Conservation (phyloP, 2,888 invertebrate genomes). For the Perizoma affinitatum region DNA sequence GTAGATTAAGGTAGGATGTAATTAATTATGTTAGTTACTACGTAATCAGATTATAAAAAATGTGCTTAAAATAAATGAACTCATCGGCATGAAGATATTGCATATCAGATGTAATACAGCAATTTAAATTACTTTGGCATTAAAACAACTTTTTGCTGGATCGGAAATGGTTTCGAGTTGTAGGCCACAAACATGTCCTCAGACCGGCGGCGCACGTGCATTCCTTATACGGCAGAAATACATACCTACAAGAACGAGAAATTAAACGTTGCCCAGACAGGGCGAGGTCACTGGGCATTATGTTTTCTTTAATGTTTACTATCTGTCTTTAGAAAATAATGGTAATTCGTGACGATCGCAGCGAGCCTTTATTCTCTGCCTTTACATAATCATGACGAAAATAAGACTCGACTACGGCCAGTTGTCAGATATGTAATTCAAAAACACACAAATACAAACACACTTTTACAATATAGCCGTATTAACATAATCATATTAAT, state of each 20-base stretch:
- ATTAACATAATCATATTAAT: too few species aligned
- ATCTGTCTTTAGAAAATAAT: slow-evolving; percentile 37
- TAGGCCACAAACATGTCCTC: slow-evolving; percentile 48
- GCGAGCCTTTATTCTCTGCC: slow-evolving; percentile 4
- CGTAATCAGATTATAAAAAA: slow-evolving; percentile 18
- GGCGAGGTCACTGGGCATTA: slow-evolving; percentile 63
- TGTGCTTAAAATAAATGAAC: slow-evolving; percentile 20
- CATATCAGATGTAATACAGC: slow-evolving; percentile 31
- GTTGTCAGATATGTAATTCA: too few species aligned
- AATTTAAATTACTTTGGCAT: slow-evolving; percentile 35
- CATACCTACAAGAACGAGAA: slow-evolving; percentile 64
- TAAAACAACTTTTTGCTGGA: slow-evolving; percentile 40
- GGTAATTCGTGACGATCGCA: slow-evolving; percentile 19
- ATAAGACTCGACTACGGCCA: not conserved
- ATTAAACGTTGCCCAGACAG: slow-evolving; percentile 67
- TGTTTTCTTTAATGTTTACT: slow-evolving; percentile 67
- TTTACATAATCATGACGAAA: slow-evolving; percentile 5
- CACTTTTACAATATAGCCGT: too few species aligned
- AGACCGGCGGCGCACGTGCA: slow-evolving; percentile 67
- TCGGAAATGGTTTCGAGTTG: slow-evolving; percentile 43
- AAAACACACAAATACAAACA: too few species aligned
- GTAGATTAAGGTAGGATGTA: too few species aligned
- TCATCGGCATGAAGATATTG: slow-evolving; percentile 32
- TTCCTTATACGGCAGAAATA: slow-evolving; percentile 75
- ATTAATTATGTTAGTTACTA: not conserved